Percentiles rank a stretch among this genome's conserved stretches.
phyloP scores from a whole-genome alignment of 2,888 invertebrate species.

The Anoncus sp. region DNA sequence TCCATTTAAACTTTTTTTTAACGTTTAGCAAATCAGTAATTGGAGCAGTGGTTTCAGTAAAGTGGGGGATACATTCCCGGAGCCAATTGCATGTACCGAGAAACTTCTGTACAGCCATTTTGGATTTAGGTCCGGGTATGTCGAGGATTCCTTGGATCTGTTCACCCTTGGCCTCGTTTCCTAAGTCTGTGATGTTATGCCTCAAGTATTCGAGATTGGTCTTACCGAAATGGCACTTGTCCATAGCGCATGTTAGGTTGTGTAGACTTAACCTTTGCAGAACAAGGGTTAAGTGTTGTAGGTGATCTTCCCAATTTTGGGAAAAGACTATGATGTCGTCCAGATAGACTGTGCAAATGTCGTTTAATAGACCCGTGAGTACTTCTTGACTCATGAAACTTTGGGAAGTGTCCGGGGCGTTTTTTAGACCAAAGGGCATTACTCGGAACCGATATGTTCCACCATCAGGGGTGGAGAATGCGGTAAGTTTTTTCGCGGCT shows the following conservation, averaged over 20 bases:
- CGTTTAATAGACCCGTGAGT: slow-evolving; percentile 59
- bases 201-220: slow-evolving; percentile 52
- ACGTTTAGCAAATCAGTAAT: neutral
- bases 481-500: slow-evolving; percentile 65
- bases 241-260: slow-evolving; percentile 42
- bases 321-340: slow-evolving; percentile 73
- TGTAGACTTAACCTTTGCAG: slow-evolving; percentile 64
- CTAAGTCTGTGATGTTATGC: slow-evolving; percentile 26
- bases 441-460: slow-evolving; percentile 71
- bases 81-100: slow-evolving; percentile 14
- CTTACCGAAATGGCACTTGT: slow-evolving; percentile 59
- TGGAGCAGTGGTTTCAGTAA: neutral
- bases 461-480: slow-evolving; percentile 71
- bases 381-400: slow-evolving; percentile 71
- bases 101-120: neutral
- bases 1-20: slow-evolving; percentile 1
- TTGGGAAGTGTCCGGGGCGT: slow-evolving; percentile 72
- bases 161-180: slow-evolving; percentile 33
- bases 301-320: slow-evolving; percentile 59
- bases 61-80: slow-evolving; percentile 56
- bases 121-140: neutral
- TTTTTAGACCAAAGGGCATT: slow-evolving; percentile 73
- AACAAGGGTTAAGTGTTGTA: slow-evolving; percentile 59
- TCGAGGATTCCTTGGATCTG: slow-evolving; percentile 10
- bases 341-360: slow-evolving; percentile 68